phyloP scores from a whole-genome alignment of 1,140 invertebrate species.

The Platyscapa corneri region DNA sequence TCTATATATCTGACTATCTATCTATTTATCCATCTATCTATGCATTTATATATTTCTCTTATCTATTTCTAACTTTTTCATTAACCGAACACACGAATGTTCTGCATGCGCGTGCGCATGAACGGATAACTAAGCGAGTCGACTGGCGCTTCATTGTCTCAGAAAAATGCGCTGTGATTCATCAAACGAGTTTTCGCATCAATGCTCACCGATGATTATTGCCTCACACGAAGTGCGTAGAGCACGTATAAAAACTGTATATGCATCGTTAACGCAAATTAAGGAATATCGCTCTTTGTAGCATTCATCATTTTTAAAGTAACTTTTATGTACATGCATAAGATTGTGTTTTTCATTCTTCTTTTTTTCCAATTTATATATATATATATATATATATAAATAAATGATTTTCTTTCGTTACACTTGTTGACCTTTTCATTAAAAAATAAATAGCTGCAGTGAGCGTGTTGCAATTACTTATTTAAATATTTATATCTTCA shows the following conservation, averaged over 20 bases:
- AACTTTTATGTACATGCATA: no score
- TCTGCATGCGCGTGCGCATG: not conserved
- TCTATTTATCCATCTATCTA: no score
- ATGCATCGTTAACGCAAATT: not conserved
- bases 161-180: constrained; percentile 31
- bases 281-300: not conserved
- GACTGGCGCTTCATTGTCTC: constrained; percentile 26
- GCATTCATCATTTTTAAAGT: not conserved
- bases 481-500: no score
- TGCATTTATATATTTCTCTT: no score
- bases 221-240: not conserved
- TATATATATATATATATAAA: no score
- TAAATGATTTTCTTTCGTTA: no score
- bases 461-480: no score
- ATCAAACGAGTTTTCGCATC: constrained; percentile 32
- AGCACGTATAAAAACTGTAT: not conserved
- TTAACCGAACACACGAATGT: not conserved
- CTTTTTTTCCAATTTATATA: no score
- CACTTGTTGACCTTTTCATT: no score
- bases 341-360: no score
- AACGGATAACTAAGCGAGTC: not conserved
- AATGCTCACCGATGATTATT: constrained; percentile 11
- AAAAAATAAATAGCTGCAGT: no score
- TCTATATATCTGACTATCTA: no score
- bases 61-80: not conserved